These are phyloP conservation scores for Corvus moneduloides DNA, from an alignment of 2,113 vertebrate species.

Conservation along the genomic window DNA sequence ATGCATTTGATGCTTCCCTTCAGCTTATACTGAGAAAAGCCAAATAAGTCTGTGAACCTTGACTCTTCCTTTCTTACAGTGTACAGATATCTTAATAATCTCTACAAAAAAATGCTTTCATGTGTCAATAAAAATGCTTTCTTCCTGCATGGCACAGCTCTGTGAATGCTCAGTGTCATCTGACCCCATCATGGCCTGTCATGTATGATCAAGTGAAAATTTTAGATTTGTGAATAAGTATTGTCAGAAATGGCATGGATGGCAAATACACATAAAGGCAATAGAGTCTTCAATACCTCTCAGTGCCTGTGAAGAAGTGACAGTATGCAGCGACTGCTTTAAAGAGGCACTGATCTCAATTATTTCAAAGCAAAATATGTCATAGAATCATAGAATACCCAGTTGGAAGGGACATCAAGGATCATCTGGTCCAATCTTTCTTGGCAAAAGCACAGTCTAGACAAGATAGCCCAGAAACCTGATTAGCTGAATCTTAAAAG, in stretches of 20 bases:
- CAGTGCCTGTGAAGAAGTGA: not conserved
- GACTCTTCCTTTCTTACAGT: not conserved
- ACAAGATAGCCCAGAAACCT: not conserved
- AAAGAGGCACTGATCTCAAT: not conserved
- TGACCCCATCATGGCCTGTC: not conserved
- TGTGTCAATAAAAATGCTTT: not conserved
- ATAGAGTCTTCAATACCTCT: not conserved
- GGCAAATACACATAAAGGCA: not conserved
- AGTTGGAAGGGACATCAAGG: not conserved
- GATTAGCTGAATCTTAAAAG: not conserved
- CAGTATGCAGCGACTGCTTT: not conserved
- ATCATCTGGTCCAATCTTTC: not conserved
- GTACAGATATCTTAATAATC: not conserved
- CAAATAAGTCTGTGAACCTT: not conserved
- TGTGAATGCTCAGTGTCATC: not conserved
- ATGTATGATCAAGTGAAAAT: not conserved
- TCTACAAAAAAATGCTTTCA: not conserved
- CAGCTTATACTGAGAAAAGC: not conserved
- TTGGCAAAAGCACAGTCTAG: not conserved
- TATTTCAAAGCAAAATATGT: not conserved
- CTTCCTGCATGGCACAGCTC: not conserved
- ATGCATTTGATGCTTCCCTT: not conserved
- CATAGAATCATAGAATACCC: not conserved
- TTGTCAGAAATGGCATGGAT: not conserved
- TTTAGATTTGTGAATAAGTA: not conserved